These are phyloP conservation scores for Psilanteris sp. DNA, from an alignment of 1,140 invertebrate genomes.

Conservation along the genomic window DNA sequence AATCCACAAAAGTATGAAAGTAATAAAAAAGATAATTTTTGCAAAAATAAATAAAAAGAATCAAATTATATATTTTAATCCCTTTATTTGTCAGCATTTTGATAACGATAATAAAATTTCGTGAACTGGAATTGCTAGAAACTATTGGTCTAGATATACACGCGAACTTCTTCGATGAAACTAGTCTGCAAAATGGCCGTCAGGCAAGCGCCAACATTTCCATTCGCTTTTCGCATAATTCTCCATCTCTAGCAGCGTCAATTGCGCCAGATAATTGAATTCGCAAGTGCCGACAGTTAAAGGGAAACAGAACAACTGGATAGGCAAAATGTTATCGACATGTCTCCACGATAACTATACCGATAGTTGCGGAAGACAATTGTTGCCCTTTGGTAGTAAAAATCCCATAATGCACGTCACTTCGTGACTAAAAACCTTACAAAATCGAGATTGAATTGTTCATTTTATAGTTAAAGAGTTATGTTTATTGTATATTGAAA, in stretches of 20 bases:
- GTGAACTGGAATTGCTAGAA: constrained; percentile 15
- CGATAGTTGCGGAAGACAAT: constrained; percentile 26
- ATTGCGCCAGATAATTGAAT: constrained; percentile 69
- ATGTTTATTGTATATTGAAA: too few relatives aligned
- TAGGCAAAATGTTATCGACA: constrained; percentile 71
- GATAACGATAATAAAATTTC: not conserved
- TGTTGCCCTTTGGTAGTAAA: constrained; percentile 17
- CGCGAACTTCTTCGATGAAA: constrained; percentile 20
- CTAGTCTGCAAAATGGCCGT: constrained; percentile 38
- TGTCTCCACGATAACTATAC: constrained; percentile 46
- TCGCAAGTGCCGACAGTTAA: constrained; percentile 57
- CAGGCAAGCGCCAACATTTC: constrained; percentile 42
- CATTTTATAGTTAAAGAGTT: constrained; percentile 1
- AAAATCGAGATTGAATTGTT: constrained; percentile 9
- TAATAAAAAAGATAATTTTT: too few relatives aligned
- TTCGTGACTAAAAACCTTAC: constrained; percentile 1
- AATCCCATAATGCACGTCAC: constrained; percentile 10
- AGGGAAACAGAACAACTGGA: constrained; percentile 63
- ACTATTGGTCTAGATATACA: constrained; percentile 21
- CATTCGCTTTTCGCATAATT: constrained; percentile 62
- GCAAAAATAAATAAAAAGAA: too few relatives aligned
- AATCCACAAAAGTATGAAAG: too few relatives aligned
- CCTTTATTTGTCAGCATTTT: too few relatives aligned
- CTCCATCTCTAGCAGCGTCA: constrained; percentile 45
- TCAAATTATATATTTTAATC: too few relatives aligned